Conservation (phyloP, 2,888 invertebrate species). For the Isoperla grammatica region DNA sequence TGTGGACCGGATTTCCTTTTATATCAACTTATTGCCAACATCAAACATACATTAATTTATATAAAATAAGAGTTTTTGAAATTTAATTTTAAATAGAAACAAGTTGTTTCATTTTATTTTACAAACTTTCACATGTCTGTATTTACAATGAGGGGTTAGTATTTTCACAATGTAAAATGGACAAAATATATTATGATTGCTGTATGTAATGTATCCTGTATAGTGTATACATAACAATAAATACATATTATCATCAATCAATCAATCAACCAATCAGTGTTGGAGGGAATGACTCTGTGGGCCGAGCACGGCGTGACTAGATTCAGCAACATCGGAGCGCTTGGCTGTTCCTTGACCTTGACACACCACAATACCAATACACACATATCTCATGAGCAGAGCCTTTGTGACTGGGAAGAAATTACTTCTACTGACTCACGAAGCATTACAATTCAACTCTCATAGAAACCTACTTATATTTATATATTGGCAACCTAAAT, state of each 20-base stretch:
- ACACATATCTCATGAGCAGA: no score
- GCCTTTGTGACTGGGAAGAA: no score
- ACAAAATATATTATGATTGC: conserved; percentile 15
- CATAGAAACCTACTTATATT: no score
- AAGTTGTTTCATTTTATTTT: conserved; percentile 15
- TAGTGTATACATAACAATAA: not conserved
- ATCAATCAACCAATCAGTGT: conserved; percentile 20
- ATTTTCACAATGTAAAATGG: conserved; percentile 24
- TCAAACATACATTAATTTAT: conserved; percentile 26
- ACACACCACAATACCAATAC: no score
- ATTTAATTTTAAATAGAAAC: conserved; percentile 16
- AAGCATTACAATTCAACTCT: no score
- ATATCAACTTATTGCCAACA: conserved; percentile 31
- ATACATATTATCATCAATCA: conserved; percentile 18
- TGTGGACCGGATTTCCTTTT: conserved; percentile 30
- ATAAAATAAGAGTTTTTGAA: conserved; percentile 21
- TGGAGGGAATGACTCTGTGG: conserved; percentile 28
- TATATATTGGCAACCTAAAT: no score
- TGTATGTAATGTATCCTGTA: not conserved
- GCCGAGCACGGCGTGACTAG: conserved; percentile 23
- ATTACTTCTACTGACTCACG: no score
- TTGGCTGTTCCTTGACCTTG: no score
- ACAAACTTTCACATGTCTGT: conserved; percentile 19
- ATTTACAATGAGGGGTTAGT: conserved; percentile 23
- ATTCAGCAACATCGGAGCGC: conserved; percentile 14